Base-by-base conservation (phyloP, 2,888 invertebrate genomes). In the Dynastes maya region DNA sequence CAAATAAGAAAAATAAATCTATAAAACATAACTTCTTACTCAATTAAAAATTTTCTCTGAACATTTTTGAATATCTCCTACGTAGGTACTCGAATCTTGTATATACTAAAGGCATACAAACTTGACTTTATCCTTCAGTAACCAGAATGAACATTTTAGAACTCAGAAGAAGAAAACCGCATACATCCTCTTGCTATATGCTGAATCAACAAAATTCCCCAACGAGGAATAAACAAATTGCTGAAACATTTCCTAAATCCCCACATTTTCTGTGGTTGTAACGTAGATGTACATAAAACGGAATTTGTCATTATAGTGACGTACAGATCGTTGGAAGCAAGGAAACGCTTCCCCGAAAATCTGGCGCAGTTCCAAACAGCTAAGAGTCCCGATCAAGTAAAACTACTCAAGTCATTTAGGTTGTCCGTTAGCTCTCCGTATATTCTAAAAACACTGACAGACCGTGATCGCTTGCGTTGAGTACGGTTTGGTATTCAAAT, bases 281-380 rank as follows among this genome's bases (percentile, higher is more conserved):
- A n/a, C 2, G 22, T 8, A 16, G 55, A n/a, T 16, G 22, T 22
- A 53, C 22, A 22, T 22, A 22, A 55, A 55, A 55, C 8, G 22
- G 0, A 16, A 55, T 55, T 55, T 55, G 55, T 55, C 55, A 6
- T 9, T 16, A 6, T 55, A 8, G 2, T 6, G 55, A 5, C 1
- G 2, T 2, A 55, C 55, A 55, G 55, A 55, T 22, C 45, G 9
- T 45, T 45, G 45, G 9, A 45, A 45, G 1, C 2, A 6, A 16
- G 27, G 0, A 58, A 58, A 22, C 8, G 8, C 1, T 8, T 2
- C 16, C 22, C 22, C 2, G 55, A 22, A 22, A 8, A 58, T 58
- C 22, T 58, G 55, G 55, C 55, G n/a, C 22, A n/a, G 22, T 55
- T 55, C 55, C 55, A 55, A 9, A 55, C 55, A 55, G 55, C 22